Base-by-base conservation (phyloP, 1,140 invertebrate genomes). In the Physella acuta region DNA sequence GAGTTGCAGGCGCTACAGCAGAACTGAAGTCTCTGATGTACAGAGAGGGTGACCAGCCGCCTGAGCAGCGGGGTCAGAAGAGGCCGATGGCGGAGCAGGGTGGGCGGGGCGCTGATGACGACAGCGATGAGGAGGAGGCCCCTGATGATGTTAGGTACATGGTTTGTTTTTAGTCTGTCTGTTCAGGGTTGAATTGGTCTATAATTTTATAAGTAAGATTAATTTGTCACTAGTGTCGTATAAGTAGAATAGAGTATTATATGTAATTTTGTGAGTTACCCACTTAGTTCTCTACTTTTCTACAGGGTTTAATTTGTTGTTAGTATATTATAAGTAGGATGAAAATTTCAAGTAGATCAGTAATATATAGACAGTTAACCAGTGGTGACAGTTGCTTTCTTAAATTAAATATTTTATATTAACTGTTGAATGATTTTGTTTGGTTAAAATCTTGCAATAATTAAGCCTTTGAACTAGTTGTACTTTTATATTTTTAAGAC, bases 131-230 rank as follows among this genome's bases (percentile, higher is more conserved):
- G 53, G 92, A 95, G 65, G 91, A 94, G 80, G 88, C 90, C 16
- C 90, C 92, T 73, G 97, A 99, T 86, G 94, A 97, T 86, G 95
- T 99, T 28, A 88, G 79, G 83, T 85, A 77, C 76, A 56, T 30
- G 39, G 39, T 11, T 20, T 11, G 20, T 44, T 44, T 44, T 44
- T 11, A n/a, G n/a, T n/a, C n/a, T n/a, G n/a, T n/a, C n/a, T n/a
- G n/a, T n/a, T n/a, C n/a, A n/a, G n/a, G n/a, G n/a, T n/a, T n/a
- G n/a, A n/a, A n/a, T n/a, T n/a, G n/a, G n/a, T n/a, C n/a, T n/a
- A n/a, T n/a, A n/a, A n/a, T n/a, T n/a, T n/a, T n/a, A n/a, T n/a
- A n/a, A n/a, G n/a, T n/a, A n/a, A n/a, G n/a, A n/a, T n/a, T n/a
- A n/a, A n/a, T n/a, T n/a, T n/a, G n/a, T n/a, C n/a, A n/a, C n/a